These are phyloP conservation scores for Lagocephalus sceleratus DNA, from an alignment of 2,797 vertebrate genomes.

Conservation along the genomic window DNA sequence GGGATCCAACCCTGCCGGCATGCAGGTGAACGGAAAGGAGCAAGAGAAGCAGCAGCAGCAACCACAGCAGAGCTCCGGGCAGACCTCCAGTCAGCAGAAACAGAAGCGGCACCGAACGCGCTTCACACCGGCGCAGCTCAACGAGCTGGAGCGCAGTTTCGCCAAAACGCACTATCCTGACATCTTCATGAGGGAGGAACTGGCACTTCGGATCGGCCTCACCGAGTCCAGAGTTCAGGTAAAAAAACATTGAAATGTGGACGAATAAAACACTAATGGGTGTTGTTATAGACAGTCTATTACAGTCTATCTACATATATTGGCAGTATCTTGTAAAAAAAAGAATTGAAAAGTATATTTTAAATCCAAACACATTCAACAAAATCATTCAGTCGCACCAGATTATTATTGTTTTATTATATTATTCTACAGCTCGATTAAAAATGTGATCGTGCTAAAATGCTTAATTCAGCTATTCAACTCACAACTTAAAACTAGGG, in stretches of 20 bases:
- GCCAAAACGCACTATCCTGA: constrained; percentile 99
- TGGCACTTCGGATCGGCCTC: constrained; percentile 94
- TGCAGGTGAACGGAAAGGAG: constrained; percentile 89
- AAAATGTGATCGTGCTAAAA: no score
- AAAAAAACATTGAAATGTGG: constrained; percentile 30
- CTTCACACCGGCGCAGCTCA: constrained; percentile 97
- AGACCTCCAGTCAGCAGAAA: constrained; percentile 88
- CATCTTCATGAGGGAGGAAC: constrained; percentile 98
- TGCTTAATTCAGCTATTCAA: no score
- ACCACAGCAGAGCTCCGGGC: constrained; percentile 82
- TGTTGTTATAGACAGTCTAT: no score
- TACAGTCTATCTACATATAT: no score
- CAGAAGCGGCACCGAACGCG: constrained; percentile 98
- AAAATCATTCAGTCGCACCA: no score
- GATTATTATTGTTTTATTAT: no score
- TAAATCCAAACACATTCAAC: no score
- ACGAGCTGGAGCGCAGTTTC: constrained; percentile 97
- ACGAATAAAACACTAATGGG: neutral
- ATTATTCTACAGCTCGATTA: no score
- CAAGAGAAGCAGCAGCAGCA: constrained; percentile 87
- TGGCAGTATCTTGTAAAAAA: no score
- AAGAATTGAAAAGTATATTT: no score
- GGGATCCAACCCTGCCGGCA: constrained; percentile 87
- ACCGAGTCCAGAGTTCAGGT: constrained; percentile 98
- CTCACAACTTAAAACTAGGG: no score